These are phyloP conservation scores for Nymphalis polychloros DNA, from an alignment of 2,888 invertebrate genomes.

Conservation along the genomic window DNA sequence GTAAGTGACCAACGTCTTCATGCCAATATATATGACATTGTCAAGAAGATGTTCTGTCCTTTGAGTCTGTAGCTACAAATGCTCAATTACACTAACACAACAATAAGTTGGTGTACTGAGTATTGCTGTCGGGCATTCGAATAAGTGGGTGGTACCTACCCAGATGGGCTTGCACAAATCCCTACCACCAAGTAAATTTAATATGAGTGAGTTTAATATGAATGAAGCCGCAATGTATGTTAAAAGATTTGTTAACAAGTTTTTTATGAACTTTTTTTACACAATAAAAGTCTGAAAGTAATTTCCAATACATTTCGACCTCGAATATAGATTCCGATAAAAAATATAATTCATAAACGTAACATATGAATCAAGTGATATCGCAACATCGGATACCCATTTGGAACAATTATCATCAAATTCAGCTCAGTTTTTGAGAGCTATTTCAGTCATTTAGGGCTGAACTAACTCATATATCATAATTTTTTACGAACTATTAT, in stretches of 20 bases:
- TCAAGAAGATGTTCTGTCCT: no score
- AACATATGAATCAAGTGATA: conserved; percentile 36
- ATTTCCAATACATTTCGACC: conserved; percentile 4
- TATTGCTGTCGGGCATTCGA: no score
- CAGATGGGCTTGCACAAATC: no score
- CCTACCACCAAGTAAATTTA: no score
- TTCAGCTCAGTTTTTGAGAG: conserved; percentile 36
- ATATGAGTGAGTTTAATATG: no score
- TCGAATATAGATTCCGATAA: neutral
- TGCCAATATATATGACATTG: no score
- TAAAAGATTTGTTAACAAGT: neutral
- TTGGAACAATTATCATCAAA: conserved; percentile 39
- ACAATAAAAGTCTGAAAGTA: neutral
- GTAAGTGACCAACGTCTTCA: no score
- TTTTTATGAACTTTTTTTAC: neutral
- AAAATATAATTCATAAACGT: conserved; percentile 18
- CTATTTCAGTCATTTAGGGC: conserved; percentile 40
- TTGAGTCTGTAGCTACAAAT: no score
- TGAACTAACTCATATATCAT: conserved; percentile 40
- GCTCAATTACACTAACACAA: no score
- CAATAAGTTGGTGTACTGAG: no score
- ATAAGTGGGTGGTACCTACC: no score
- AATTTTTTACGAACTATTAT: conserved; percentile 36
- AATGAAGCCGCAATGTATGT: neutral
- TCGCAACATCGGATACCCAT: conserved; percentile 37